phyloP scores from a whole-genome alignment of 1,140 invertebrate species.

The Tetramorium parvispinum region DNA sequence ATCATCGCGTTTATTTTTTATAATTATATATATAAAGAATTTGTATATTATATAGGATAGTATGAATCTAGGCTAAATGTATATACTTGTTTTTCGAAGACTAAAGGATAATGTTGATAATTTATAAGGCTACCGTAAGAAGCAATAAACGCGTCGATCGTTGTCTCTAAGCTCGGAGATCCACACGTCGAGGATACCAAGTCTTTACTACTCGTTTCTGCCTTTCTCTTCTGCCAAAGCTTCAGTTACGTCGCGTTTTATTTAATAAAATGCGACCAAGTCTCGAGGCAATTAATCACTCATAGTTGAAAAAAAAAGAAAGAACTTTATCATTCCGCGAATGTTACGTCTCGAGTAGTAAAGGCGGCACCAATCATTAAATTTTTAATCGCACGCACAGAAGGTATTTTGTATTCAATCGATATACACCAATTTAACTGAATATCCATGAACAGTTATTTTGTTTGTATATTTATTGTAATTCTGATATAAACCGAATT shows the following conservation, averaged over 20 bases:
- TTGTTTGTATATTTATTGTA: constrained; percentile 55
- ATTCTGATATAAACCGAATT: constrained; percentile 44
- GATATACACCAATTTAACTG: constrained; percentile 40
- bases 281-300: neutral
- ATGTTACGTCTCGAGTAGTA: constrained; percentile 44
- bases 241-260: neutral
- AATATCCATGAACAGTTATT: constrained; percentile 49
- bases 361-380: constrained; percentile 26
- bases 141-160: constrained; percentile 60
- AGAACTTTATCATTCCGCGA: neutral
- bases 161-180: constrained; percentile 43
- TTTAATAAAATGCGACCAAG: constrained; percentile 6
- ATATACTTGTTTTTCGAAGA: constrained; percentile 64
- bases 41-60: constrained; percentile 73
- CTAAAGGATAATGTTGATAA: constrained; percentile 54
- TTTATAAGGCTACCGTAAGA: constrained; percentile 57
- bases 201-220: constrained; percentile 56
- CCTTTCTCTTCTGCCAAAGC: constrained; percentile 62
- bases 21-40: constrained; percentile 69
- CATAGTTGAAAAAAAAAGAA: constrained; percentile 1
- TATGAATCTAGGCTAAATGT: constrained; percentile 61
- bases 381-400: neutral
- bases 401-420: constrained; percentile 44
- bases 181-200: constrained; percentile 33
- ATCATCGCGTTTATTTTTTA: constrained; percentile 73